A percentile compares a stretch with the other conserved stretches of the same genome.
phyloP scores from a whole-genome alignment of 2,888 invertebrate species.

The Tetheella fluctuosa region DNA sequence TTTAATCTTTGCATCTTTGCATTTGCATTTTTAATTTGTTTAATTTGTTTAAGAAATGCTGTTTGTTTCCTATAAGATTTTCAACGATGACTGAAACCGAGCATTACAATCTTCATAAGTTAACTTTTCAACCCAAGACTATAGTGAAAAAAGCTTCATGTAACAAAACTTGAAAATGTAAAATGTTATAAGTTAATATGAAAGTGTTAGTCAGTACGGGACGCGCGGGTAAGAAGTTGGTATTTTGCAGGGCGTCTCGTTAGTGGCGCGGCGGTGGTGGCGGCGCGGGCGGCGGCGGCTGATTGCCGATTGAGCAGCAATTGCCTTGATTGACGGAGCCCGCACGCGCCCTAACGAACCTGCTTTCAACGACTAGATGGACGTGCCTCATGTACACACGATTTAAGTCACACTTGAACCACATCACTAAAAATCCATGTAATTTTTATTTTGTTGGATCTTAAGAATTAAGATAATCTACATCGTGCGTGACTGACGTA shows the following conservation, averaged over 20 bases:
- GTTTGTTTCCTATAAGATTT: not conserved
- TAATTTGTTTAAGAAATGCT: not conserved
- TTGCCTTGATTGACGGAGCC: conserved; percentile 83
- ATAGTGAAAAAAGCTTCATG: conserved; percentile 15
- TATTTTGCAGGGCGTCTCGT: conserved; percentile 72
- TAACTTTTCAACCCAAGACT: no score
- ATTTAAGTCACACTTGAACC: conserved; percentile 18
- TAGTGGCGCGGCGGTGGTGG: conserved; percentile 55
- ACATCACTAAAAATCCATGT: conserved; percentile 25
- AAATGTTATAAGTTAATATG: conserved; percentile 50
- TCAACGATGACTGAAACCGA: not conserved
- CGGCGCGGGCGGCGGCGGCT: conserved; percentile 53
- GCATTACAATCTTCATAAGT: not conserved
- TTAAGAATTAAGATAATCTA: conserved; percentile 12
- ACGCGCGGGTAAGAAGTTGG: conserved; percentile 72
- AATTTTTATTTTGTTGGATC: not conserved
- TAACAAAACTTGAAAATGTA: conserved; percentile 46
- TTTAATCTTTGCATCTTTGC: not conserved
- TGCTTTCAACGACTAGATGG: conserved; percentile 73
- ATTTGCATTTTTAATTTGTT: not conserved
- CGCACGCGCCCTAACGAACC: conserved; percentile 78
- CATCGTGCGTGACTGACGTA: conserved; percentile 13
- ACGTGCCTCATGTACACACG: conserved; percentile 54
- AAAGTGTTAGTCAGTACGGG: conserved; percentile 54
- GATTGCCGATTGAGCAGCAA: conserved; percentile 85